Base-by-base conservation (phyloP, 2,113 vertebrate genomes). In the Microcebus murinus region DNA sequence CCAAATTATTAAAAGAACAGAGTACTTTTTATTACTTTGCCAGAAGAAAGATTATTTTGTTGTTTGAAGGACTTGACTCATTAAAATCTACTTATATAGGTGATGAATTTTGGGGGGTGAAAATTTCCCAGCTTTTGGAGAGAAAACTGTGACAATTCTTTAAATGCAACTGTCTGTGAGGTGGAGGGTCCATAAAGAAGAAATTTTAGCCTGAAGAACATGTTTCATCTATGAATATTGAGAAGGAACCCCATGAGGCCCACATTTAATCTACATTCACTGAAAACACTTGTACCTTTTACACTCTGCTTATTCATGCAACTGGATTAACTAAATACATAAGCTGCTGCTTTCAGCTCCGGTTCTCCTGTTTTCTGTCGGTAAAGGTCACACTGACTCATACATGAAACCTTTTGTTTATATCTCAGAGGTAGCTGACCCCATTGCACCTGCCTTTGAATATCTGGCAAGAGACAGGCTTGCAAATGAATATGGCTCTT, bases 31-130 rank as follows among this genome's bases (percentile, higher is more conserved):
- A 96, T 98, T 97, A 57, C 83, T 95, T 91, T 17, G 20, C 92
- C 96, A 98, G 94, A 97, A 80, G 63, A 86, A 96, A 90, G 97
- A 90, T 97, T 98, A 52, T 91, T 96, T 97, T 98, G 68, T 90
- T 97, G 81, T 93, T 97, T 97, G 97, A 98, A 97, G 59, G 90
- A 97, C 59, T 97, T 84, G 79, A 97, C 97, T 98, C 85, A 97
- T 98, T 98, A 97, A 97, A 98, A 98, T 93, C 94, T 98, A 96
- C 92, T 97, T 98, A 96, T 45, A 90, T 95, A 76, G 61, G 90
- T 95, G 95, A 70, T 88, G 93, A 90, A 93, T 84, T 87, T 88
- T 96, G 92, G 88, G 93, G 91, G 91, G 61, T 90, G 20, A 45
- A 80, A 90, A 85, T 79, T 97, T 98, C 91, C 70, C 70, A 92